These are phyloP conservation scores for Rhagophthalmus giganteus DNA, from an alignment of 2,888 invertebrate species.

Conservation along the genomic window DNA sequence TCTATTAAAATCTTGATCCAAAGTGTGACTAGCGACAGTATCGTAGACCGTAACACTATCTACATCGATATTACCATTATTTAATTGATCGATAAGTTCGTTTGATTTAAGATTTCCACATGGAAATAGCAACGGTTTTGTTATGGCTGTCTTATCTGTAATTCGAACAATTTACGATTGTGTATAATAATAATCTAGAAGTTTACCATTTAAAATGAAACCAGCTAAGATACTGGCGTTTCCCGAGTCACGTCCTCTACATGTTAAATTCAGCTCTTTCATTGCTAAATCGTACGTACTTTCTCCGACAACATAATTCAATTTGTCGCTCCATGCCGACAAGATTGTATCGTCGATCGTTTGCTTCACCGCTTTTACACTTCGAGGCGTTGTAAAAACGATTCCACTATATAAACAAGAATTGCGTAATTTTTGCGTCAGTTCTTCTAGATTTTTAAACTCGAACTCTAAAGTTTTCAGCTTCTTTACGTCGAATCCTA, in stretches of 20 bases:
- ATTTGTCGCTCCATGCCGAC: slow-evolving; percentile 52
- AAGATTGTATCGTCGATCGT: slow-evolving; percentile 46
- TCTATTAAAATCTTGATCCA: slow-evolving; percentile 54
- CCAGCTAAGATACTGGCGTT: slow-evolving; percentile 60
- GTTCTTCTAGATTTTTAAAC: slow-evolving; percentile 56
- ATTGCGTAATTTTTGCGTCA: slow-evolving; percentile 53
- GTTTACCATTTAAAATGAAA: slow-evolving; percentile 55
- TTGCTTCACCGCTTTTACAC: slow-evolving; percentile 57
- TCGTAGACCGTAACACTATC: slow-evolving; percentile 61
- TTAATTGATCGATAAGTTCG: slow-evolving; percentile 55
- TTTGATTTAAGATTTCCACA: slow-evolving; percentile 62
- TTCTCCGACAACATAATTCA: slow-evolving; percentile 61
- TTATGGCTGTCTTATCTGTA: slow-evolving; percentile 48
- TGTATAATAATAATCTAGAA: too few relatives aligned
- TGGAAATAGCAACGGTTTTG: slow-evolving; percentile 59
- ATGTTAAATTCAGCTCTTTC: slow-evolving; percentile 55
- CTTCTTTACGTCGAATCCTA: slow-evolving; percentile 56
- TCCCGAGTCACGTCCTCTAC: slow-evolving; percentile 60
- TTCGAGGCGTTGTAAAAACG: slow-evolving; percentile 62
- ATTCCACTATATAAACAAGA: slow-evolving; percentile 57
- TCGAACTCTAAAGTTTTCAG: slow-evolving; percentile 60
- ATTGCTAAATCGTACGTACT: slow-evolving; percentile 57
- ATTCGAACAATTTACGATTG: too few relatives aligned
- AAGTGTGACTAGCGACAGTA: slow-evolving; percentile 56
- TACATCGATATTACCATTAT: slow-evolving; percentile 51